Conservation (phyloP, 2,113 vertebrate species). For the Psittacula cyanocephala region DNA sequence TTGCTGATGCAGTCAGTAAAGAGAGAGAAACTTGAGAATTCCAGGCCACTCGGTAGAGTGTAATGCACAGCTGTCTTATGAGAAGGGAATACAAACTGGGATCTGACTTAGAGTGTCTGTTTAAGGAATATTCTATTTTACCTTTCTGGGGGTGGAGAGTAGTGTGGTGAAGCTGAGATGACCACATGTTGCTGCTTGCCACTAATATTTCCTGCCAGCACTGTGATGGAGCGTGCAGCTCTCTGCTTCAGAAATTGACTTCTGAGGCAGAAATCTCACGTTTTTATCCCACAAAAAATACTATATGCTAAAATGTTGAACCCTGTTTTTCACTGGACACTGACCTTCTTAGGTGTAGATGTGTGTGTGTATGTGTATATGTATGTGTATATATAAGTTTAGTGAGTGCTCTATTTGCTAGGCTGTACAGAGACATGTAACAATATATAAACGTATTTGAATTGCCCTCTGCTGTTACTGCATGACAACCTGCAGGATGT, state of each 20-base stretch:
- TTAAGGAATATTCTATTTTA: background rate
- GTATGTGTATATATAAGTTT: fast-evolving
- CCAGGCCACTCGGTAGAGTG: fast-evolving
- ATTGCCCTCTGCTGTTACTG: background rate
- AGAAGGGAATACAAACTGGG: background rate
- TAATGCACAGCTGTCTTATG: background rate
- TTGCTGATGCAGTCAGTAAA: background rate
- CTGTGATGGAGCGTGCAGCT: background rate
- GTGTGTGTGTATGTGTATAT: background rate
- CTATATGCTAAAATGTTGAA: background rate
- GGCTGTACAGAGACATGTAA: background rate
- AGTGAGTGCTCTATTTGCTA: background rate
- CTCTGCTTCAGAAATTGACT: background rate
- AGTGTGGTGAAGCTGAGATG: background rate
- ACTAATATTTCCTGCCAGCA: background rate
- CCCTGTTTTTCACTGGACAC: background rate
- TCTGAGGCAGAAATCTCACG: background rate
- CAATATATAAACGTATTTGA: background rate
- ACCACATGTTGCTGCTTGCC: background rate
- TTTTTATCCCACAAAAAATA: background rate
- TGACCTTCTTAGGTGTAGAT: background rate
- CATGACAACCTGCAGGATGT: background rate
- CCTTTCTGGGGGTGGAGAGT: background rate
- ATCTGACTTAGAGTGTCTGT: background rate
- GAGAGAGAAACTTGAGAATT: background rate